Evolutionary conservation across 1,140 invertebrate species (phyloP).

Genomic region (Ceratoteleas bidentatus): DNA sequence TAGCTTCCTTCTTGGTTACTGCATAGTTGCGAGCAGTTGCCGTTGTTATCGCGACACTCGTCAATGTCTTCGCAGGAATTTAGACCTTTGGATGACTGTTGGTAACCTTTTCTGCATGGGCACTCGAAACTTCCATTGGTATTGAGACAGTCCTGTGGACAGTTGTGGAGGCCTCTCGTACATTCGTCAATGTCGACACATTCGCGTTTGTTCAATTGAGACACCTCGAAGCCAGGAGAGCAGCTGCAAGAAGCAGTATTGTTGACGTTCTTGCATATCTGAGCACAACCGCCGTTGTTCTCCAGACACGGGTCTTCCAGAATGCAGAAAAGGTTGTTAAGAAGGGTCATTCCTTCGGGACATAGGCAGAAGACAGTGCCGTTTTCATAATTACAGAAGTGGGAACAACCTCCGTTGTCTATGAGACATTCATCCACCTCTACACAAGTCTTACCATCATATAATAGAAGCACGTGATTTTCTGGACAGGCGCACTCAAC

Average conservation of each 20-base stretch:
- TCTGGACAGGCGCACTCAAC: slow-evolving; percentile 83
- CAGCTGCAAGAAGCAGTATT: slow-evolving; percentile 79
- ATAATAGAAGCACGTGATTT: slow-evolving; percentile 73
- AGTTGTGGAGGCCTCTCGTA: too few species aligned
- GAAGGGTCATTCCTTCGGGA: slow-evolving; percentile 86
- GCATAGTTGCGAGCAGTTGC: slow-evolving; percentile 83
- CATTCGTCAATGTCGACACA: too few species aligned
- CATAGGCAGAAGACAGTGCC: slow-evolving; percentile 84
- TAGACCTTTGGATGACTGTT: slow-evolving; percentile 65
- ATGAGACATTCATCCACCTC: slow-evolving; percentile 84
- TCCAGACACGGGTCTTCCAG: slow-evolving; percentile 74
- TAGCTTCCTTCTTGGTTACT: slow-evolving; percentile 81
- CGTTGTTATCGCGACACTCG: slow-evolving; percentile 82
- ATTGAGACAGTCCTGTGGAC: too few species aligned
- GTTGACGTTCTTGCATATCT: slow-evolving; percentile 66
- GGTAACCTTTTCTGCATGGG: too few species aligned
- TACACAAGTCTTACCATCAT: slow-evolving; percentile 82
- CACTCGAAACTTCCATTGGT: too few species aligned
- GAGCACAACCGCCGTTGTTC: slow-evolving; percentile 83
- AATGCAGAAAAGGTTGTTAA: slow-evolving; percentile 53
- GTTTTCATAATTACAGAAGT: slow-evolving; percentile 78
- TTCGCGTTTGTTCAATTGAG: too few species aligned
- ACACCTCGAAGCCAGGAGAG: too few species aligned
- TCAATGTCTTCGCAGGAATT: slow-evolving; percentile 74
- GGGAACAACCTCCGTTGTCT: slow-evolving; percentile 83